Conservation (phyloP, 2,797 vertebrate genomes). For the Austrolebias charrua region DNA sequence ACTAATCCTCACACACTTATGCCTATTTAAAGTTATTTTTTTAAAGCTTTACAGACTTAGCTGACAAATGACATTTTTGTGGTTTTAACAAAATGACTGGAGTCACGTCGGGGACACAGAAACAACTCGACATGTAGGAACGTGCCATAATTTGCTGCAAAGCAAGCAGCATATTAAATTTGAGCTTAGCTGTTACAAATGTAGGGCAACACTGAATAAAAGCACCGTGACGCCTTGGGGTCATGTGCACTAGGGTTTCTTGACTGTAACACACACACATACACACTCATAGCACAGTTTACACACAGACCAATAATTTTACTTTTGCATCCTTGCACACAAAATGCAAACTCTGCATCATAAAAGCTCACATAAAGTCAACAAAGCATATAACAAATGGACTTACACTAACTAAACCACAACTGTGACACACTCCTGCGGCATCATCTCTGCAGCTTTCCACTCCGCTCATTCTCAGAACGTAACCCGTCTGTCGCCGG, state of each 20-base stretch:
- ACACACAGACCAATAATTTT: slow-evolving; percentile 20
- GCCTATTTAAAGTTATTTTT: slow-evolving; percentile 9
- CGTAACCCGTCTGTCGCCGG: slow-evolving; percentile 44
- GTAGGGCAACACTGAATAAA: slow-evolving; percentile 72
- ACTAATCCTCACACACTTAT: slow-evolving; percentile 25
- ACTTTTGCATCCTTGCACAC: slow-evolving; percentile 17
- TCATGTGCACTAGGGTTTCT: slow-evolving; percentile 45
- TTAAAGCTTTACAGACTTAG: slow-evolving; percentile 42
- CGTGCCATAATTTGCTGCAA: slow-evolving; percentile 25
- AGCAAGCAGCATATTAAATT: slow-evolving; percentile 25
- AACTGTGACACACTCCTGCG: slow-evolving; percentile 9
- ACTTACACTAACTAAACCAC: slow-evolving; percentile 2
- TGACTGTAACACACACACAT: slow-evolving; percentile 13
- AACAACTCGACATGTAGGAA: slow-evolving; percentile 51
- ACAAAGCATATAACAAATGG: slow-evolving; percentile 26
- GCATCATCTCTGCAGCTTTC: slow-evolving; percentile 38
- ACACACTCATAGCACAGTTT: slow-evolving; percentile 21
- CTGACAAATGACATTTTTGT: slow-evolving; percentile 49
- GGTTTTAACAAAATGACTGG: slow-evolving; percentile 46
- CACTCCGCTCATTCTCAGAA: slow-evolving; percentile 58
- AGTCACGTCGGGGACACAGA: slow-evolving; percentile 32
- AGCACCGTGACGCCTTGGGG: slow-evolving; percentile 58
- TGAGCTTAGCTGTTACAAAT: slow-evolving; percentile 58
- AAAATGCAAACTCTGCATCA: slow-evolving; percentile 24
- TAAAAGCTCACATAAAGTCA: neutral